Evolutionary conservation across 2,797 vertebrate genomes (phyloP).

Genomic region (Phrynocephalus forsythii): DNA sequence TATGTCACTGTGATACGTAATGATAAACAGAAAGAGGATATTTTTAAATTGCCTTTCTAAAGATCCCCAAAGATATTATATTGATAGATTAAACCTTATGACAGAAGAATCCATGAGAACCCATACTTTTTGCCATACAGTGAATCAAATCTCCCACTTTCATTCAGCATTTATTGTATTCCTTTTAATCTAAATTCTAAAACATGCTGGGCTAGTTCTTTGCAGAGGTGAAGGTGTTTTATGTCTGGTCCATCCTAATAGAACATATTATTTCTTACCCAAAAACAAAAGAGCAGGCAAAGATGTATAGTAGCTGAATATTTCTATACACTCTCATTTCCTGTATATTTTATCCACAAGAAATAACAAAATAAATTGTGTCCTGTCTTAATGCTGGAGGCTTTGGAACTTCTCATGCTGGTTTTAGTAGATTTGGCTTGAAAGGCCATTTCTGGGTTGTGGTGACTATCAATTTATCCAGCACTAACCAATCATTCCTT

Average conservation of each 20-base stretch:
- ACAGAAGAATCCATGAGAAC: conserved; percentile 14
- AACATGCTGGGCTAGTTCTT: conserved; percentile 38
- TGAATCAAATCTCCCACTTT: conserved; percentile 38
- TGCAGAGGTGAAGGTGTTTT: conserved; percentile 24
- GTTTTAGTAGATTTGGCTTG: not conserved
- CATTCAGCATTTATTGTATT: conserved; percentile 28
- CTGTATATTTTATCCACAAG: conserved; percentile 30
- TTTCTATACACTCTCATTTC: conserved; percentile 45
- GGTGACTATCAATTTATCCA: too few species aligned
- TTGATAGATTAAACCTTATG: conserved; percentile 33
- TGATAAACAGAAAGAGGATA: not conserved
- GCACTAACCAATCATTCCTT: too few species aligned
- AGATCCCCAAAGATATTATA: conserved; percentile 32
- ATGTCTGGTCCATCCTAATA: conserved; percentile 18
- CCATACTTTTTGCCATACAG: not conserved
- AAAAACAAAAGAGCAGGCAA: conserved; percentile 50
- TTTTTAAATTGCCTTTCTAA: conserved; percentile 9
- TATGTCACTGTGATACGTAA: not conserved
- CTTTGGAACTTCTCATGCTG: not conserved
- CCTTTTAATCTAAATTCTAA: conserved; percentile 13
- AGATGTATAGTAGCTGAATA: conserved; percentile 35
- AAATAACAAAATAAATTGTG: conserved; percentile 15
- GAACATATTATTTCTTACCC: conserved; percentile 34
- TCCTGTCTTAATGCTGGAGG: not conserved
- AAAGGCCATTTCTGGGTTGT: too few species aligned